A percentile compares a stretch with the other conserved stretches of the same genome.
Conservation (phyloP, 2,797 vertebrate species). For the Oryzias dopingdopingensis region DNA sequence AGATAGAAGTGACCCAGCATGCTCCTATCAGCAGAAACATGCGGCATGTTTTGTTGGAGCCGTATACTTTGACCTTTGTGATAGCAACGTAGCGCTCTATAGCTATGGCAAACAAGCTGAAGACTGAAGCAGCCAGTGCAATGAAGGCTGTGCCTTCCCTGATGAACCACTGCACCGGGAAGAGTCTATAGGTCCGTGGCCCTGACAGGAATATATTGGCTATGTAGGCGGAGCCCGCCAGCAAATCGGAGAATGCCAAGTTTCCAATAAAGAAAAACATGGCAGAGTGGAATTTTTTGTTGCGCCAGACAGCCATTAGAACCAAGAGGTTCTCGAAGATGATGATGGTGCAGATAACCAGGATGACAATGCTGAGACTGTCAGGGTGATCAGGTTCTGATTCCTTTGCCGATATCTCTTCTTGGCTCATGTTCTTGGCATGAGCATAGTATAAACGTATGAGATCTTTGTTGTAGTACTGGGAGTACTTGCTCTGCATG, state of each 20-base stretch:
- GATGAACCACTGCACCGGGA: slow-evolving; percentile 92
- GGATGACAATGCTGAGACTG: slow-evolving; percentile 71
- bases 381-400: too few species aligned
- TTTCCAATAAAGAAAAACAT: slow-evolving; percentile 99
- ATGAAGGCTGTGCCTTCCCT: slow-evolving; percentile 93
- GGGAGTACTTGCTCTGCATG: slow-evolving; percentile 87
- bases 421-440: slow-evolving; percentile 76
- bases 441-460: slow-evolving; percentile 83
- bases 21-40: slow-evolving; percentile 93
- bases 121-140: slow-evolving; percentile 89
- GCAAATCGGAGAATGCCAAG: slow-evolving; percentile 89
- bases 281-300: slow-evolving; percentile 94
- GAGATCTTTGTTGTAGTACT: slow-evolving; percentile 82
- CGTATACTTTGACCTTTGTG: slow-evolving; percentile 90
- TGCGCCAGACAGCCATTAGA: slow-evolving; percentile 86
- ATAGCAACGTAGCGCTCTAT: slow-evolving; percentile 94
- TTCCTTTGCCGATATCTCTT: slow-evolving; percentile 14
- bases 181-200: slow-evolving; percentile 77
- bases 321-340: slow-evolving; percentile 93
- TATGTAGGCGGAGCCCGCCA: slow-evolving; percentile 90
- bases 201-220: slow-evolving; percentile 90
- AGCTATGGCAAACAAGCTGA: slow-evolving; percentile 93
- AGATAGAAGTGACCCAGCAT: slow-evolving; percentile 90
- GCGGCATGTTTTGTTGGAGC: slow-evolving; percentile 86
- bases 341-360: slow-evolving; percentile 87